Conservation (phyloP, 2,888 invertebrate species). For the Cephus rjabovi region DNA sequence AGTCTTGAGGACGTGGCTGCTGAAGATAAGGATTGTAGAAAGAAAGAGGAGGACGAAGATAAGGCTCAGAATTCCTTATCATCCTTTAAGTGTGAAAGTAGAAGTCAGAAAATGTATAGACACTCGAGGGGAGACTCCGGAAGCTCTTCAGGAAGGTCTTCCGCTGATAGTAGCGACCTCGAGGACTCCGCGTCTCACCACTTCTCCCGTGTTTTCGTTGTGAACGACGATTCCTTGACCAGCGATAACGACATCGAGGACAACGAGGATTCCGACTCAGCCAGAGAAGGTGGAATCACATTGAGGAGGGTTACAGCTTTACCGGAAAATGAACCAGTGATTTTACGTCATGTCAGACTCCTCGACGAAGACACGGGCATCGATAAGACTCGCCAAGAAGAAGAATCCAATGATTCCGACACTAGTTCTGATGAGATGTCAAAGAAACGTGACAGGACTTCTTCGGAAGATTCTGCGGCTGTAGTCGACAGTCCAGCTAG, state of each 20-base stretch:
- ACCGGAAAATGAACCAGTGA: slow-evolving; percentile 53
- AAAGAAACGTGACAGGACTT: slow-evolving; percentile 2
- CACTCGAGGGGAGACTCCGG: slow-evolving; percentile 54
- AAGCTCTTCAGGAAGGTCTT: slow-evolving; percentile 62
- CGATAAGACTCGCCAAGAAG: background rate
- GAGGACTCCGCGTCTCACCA: slow-evolving; percentile 60
- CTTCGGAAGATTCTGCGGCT: slow-evolving; percentile 6
- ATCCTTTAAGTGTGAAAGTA: slow-evolving; percentile 32
- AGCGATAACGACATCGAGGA: slow-evolving; percentile 62
- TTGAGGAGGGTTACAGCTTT: slow-evolving; percentile 48
- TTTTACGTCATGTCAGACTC: slow-evolving; percentile 51
- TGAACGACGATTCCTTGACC: slow-evolving; percentile 62
- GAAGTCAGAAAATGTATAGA: slow-evolving; percentile 49
- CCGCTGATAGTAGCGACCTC: slow-evolving; percentile 62
- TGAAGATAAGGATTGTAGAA: background rate
- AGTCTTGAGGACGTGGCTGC: background rate
- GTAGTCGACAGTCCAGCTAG: background rate
- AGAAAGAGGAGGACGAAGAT: slow-evolving; percentile 17
- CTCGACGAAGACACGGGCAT: slow-evolving; percentile 46
- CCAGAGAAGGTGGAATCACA: slow-evolving; percentile 46
- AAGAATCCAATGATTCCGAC: slow-evolving; percentile 9
- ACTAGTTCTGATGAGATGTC: slow-evolving; percentile 9
- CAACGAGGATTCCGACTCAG: slow-evolving; percentile 54
- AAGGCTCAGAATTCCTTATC: slow-evolving; percentile 15
- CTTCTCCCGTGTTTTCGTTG: slow-evolving; percentile 65